Conservation (phyloP, 2,888 invertebrate species). For the Lissocephala sabroskyi region DNA sequence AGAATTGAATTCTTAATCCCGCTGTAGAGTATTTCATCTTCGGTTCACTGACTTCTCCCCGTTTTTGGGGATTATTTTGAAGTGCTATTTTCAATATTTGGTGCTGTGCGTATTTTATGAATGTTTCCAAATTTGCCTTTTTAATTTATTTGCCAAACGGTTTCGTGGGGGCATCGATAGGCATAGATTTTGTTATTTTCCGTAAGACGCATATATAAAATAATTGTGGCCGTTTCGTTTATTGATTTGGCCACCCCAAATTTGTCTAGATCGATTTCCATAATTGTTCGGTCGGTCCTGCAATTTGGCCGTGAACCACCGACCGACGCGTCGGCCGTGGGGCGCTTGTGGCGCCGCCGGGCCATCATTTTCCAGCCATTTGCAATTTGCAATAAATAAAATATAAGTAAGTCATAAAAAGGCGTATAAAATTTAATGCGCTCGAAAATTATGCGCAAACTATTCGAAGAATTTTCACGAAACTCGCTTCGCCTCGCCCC, state of each 20-base stretch:
- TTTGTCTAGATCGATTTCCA: neutral
- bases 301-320: no score
- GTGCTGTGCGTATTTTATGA: no score
- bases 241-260: neutral
- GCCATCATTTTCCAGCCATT: conserved; percentile 48
- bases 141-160: conserved; percentile 35
- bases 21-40: no score
- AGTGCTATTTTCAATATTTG: conserved; percentile 31
- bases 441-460: conserved; percentile 59
- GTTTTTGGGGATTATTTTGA: no score
- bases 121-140: conserved; percentile 31
- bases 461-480: conserved; percentile 38
- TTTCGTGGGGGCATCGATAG: no score
- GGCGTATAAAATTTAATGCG: conserved; percentile 61
- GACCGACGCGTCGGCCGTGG: no score
- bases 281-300: no score
- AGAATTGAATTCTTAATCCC: no score
- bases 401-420: conserved; percentile 57
- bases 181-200: no score
- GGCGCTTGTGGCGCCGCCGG: conserved; percentile 38
- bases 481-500: neutral
- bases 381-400: conserved; percentile 47
- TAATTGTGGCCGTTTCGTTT: no score
- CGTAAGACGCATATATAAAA: no score
- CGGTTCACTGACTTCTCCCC: no score